Base-by-base conservation (phyloP, 2,797 vertebrate species). In the Poeciliopsis infans region DNA sequence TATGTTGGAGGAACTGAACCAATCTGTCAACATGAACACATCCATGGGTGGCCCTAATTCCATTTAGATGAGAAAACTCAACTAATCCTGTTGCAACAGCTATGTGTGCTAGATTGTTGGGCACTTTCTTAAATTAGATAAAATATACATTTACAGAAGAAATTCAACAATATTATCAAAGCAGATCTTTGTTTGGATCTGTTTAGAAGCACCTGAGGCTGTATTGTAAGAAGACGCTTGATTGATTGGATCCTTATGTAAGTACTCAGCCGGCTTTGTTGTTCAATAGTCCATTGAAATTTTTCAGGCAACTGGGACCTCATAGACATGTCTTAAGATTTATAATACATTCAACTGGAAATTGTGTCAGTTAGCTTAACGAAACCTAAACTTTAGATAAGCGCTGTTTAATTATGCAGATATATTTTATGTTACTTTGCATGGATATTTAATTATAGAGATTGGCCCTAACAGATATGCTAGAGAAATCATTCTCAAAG, bases 1-100 rank as follows among this genome's bases (percentile, higher is more conserved):
- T 95, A 93, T 94, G 94, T 83, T 89, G 68, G 72, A 81, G 72
- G 90, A 93, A 86, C 86, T 87, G 86, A 86, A 93, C 87, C 87
- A 85, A 88, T 91, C 92, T 89, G 92, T 85, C 91, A 87, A 85
- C 85, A 83, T 68, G 75, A 79, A 76, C 74, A 51, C 53, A 79
- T 89, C 83, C 79, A 91, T 87, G 91, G 88, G 91, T 89, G 91
- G 90, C 74, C 91, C 78, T 85, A 76, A 89, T 89, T 90, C 91
- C 70, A 91, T 83, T 86, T 85, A 86, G 76, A 90, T 91, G 87
- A 88, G 75, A 87, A 82, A 87, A 86, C 84, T 87, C 4, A 75
- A 77, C 76, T 80, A 72, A 79, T 47, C 76, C 36, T 82, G 87
- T 28, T n/a, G 75, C 75, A 87, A 78, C 72, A 82, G 66, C 66